These are phyloP conservation scores for Margaritifera margaritifera DNA, from an alignment of 2,888 invertebrate species.

Conservation along the genomic window DNA sequence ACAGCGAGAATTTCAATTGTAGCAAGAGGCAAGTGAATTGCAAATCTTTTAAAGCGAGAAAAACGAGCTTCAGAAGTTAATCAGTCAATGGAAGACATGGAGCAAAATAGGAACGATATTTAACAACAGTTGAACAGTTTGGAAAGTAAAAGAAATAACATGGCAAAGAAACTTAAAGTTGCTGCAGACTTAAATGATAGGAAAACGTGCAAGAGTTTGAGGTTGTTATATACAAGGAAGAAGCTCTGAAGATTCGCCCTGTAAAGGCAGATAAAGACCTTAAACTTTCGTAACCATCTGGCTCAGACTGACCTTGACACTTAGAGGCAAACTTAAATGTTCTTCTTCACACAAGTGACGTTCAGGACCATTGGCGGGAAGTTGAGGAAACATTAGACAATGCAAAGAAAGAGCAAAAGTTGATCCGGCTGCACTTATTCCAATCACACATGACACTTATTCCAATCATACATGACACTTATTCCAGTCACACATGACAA, in stretches of 20 bases:
- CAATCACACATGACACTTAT: constrained; percentile 54
- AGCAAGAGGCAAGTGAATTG: constrained; percentile 47
- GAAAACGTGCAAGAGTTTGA: constrained; percentile 38
- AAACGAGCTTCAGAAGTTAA: constrained; percentile 48
- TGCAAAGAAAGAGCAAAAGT: constrained; percentile 52
- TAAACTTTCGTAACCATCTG: constrained; percentile 50
- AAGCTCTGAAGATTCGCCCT: constrained; percentile 53
- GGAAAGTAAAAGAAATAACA: constrained; percentile 41
- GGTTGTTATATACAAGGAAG: constrained; percentile 52
- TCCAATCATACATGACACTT: constrained; percentile 54
- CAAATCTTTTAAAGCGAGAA: constrained; percentile 54
- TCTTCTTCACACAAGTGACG: constrained; percentile 58
- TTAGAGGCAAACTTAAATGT: constrained; percentile 53
- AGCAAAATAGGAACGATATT: constrained; percentile 34
- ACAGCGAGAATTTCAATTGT: constrained; percentile 48
- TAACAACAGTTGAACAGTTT: constrained; percentile 35
- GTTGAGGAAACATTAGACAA: constrained; percentile 52
- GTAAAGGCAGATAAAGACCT: constrained; percentile 49
- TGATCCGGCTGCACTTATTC: constrained; percentile 56
- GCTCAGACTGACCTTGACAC: constrained; percentile 51
- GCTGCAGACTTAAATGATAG: constrained; percentile 37
- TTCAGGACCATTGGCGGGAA: constrained; percentile 61
- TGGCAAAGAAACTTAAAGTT: constrained; percentile 39
- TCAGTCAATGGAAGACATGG: constrained; percentile 46
- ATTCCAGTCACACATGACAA: constrained; percentile 54